Evolutionary conservation across 2,797 vertebrate genomes (phyloP).

Genomic region (Gymnodraco acuticeps): DNA sequence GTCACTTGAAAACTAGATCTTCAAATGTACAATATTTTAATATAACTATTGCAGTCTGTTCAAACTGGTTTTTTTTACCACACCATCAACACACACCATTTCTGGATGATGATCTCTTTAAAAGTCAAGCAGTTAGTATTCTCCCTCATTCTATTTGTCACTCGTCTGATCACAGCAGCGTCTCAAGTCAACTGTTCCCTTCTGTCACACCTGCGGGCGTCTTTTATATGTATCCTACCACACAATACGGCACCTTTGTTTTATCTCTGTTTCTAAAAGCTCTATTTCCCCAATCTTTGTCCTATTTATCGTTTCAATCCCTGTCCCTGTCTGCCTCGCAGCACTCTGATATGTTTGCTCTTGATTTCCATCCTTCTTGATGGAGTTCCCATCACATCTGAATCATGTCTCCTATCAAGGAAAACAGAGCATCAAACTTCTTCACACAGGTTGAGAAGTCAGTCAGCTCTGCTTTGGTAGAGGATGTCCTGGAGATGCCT

Average conservation of each 20-base stretch:
- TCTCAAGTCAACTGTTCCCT: not conserved
- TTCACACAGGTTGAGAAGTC: slow-evolving; percentile 40
- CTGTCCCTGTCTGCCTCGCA: not conserved
- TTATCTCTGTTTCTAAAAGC: slow-evolving; percentile 25
- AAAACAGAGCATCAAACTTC: slow-evolving; percentile 60
- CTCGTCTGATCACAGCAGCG: slow-evolving; percentile 8
- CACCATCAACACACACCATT: not conserved
- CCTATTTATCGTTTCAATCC: slow-evolving; percentile 27
- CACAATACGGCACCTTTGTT: slow-evolving; percentile 21
- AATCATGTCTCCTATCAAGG: slow-evolving; percentile 64
- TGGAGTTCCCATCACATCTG: slow-evolving; percentile 40
- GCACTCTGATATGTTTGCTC: slow-evolving; percentile 32
- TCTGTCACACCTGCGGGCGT: not conserved
- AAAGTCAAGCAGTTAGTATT: slow-evolving; percentile 20
- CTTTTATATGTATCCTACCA: slow-evolving; percentile 29
- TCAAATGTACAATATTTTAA: not conserved
- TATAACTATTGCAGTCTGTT: not conserved
- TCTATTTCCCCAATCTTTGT: slow-evolving; percentile 28
- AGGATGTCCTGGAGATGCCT: slow-evolving; percentile 17
- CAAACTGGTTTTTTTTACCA: not conserved
- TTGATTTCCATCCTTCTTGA: slow-evolving; percentile 45
- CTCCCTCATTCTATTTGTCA: slow-evolving; percentile 14
- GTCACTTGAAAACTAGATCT: not conserved
- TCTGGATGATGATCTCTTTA: slow-evolving; percentile 15
- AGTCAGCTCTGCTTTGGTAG: slow-evolving; percentile 25